Percentiles rank a stretch among this genome's conserved stretches.
Evolutionary conservation across 1,140 invertebrate genomes (phyloP).

Genomic region (Ephestia elutella): DNA sequence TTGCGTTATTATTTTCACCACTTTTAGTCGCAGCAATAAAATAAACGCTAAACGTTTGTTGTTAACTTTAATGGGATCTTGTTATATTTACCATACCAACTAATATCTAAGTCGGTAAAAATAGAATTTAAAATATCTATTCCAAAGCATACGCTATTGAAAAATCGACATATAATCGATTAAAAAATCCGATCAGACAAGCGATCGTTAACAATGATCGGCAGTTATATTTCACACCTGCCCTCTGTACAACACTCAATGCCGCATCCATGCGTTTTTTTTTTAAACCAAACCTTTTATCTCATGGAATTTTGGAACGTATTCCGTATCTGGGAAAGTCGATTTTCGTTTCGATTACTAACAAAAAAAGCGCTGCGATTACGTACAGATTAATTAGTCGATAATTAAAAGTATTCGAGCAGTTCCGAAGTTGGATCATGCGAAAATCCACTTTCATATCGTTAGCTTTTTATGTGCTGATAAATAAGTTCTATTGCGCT

Average conservation of each 20-base stretch:
- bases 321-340: neutral
- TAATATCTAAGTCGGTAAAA: neutral
- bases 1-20: constrained; percentile 6
- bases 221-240: constrained; percentile 7
- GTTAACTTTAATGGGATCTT: constrained; percentile 6
- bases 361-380: constrained; percentile 9
- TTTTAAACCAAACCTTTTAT: neutral
- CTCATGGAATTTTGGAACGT: neutral
- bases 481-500: neutral
- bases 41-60: neutral
- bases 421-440: constrained; percentile 23
- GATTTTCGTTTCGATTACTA: neutral
- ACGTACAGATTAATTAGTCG: constrained; percentile 27
- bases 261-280: neutral
- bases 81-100: constrained; percentile 4
- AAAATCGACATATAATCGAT: constrained; percentile 6
- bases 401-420: constrained; percentile 25
- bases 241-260: neutral
- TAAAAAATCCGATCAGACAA: neutral
- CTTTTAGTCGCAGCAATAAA: constrained; percentile 3
- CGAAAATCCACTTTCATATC: constrained; percentile 17
- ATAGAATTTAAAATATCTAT: too few relatives aligned
- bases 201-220: constrained; percentile 6
- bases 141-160: neutral
- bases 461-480: neutral